Evolutionary conservation across 2,797 vertebrate genomes (phyloP), one percentile per base, ranked within the genome.

Genomic region (Gadopsis marmoratus): DNA sequence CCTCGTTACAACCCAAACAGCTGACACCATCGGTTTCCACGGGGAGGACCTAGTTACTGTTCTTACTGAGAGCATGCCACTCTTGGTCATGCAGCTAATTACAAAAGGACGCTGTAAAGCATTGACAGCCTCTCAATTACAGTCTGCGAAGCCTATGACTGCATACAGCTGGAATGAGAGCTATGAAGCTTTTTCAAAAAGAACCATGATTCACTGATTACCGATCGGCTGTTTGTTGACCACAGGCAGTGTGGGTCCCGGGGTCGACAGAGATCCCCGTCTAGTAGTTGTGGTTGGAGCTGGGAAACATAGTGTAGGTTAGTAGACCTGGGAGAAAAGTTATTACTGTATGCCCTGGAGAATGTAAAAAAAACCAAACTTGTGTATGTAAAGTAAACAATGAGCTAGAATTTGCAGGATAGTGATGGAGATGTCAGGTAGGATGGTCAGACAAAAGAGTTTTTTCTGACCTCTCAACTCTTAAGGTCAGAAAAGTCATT

Each of bases 281-380:
- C 43, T 93, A 91, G 90, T 81, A 71, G 91, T 82, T 83, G 90
- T 84, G 76, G 86, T 85, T 62, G 92, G 76, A 88, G 91, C 93
- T 95, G 91, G 89, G 91, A 92, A 94, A 93, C 85, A 94, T 91
- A 92, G 72, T 88, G 66, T 67, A 74, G 3, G 7, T 94, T 93
- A 93, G 78, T 65, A 88, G 71, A 89, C 77, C 85, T 85, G 65
- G 39, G 51, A 81, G 29, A 86, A 73, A 84, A 16, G 26, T 54
- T 48, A 47, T 43, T 60, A 41, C 17, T 64, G 16, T 64, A 67
- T 75, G 61, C 76, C 51, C 77, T 79, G 26, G 54, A 83, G 5
- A 81, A 74, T 50, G 26, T 71, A 17, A 4, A 72, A 45, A 64
- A 54, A 62, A 53, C 73, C n/a, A n/a, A n/a, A 62, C 41, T 67